phyloP scores from a whole-genome alignment of 2,888 invertebrate genomes.

The Anticlea derivata region DNA sequence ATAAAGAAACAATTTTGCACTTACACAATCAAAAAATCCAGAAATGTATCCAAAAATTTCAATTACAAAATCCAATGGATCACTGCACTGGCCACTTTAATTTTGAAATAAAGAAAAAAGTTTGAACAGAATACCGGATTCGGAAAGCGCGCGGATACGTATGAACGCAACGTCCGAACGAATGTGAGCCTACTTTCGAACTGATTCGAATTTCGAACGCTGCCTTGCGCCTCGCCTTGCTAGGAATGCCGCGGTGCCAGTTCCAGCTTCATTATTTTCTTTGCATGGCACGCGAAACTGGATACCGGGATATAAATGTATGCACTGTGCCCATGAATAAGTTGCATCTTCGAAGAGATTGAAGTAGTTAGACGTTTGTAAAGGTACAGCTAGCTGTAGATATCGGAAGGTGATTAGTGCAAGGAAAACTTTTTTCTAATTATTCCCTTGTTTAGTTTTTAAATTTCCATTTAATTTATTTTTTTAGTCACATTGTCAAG shows the following conservation, averaged over 20 bases:
- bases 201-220: constrained; percentile 51
- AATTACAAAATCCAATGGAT: constrained; percentile 52
- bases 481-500: too few relatives aligned
- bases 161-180: constrained; percentile 61
- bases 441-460: too few relatives aligned
- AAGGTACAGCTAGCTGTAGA: neutral
- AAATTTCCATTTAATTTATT: too few relatives aligned
- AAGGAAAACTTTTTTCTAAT: too few relatives aligned
- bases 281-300: constrained; percentile 57
- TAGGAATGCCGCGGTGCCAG: constrained; percentile 74
- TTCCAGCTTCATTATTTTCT: constrained; percentile 59
- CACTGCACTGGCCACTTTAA: constrained; percentile 69
- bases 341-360: neutral
- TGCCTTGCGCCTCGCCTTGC: constrained; percentile 52
- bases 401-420: too few relatives aligned
- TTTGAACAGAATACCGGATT: constrained; percentile 53
- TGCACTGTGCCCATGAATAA: constrained; percentile 9
- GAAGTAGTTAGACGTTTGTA: too few relatives aligned
- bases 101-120: constrained; percentile 41
- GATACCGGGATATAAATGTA: constrained; percentile 47
- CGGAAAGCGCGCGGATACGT: constrained; percentile 50
- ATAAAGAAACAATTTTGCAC: constrained; percentile 38
- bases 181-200: constrained; percentile 74
- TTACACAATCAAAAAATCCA: constrained; percentile 68
- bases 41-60: constrained; percentile 56